Evolutionary conservation across 2,888 invertebrate genomes (phyloP).

Genomic region (Drosophila prolongata): DNA sequence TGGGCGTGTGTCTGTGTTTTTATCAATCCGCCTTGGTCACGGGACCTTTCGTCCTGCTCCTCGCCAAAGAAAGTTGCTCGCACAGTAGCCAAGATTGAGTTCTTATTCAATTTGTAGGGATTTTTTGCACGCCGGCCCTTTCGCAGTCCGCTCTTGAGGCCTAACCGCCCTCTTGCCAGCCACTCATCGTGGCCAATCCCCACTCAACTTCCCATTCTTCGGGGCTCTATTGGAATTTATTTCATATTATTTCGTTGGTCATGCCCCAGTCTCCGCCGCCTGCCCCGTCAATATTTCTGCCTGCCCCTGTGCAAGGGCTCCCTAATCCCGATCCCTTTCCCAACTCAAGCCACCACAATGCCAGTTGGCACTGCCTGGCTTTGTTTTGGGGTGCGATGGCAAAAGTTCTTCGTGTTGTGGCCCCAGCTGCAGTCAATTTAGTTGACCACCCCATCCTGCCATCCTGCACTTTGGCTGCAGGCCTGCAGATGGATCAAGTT

Average conservation of each 20-base stretch:
- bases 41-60: constrained; percentile 11
- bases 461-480: constrained; percentile 30
- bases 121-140: constrained; percentile 62
- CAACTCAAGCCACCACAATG: background rate
- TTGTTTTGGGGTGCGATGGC: constrained; percentile 57
- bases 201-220: constrained; percentile 31
- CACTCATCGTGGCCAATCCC: constrained; percentile 7
- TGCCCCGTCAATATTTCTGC: background rate
- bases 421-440: constrained; percentile 77
- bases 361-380: constrained; percentile 57
- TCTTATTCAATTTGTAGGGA: constrained; percentile 78
- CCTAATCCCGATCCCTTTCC: constrained; percentile 15
- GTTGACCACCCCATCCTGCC: constrained; percentile 8
- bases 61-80: constrained; percentile 58
- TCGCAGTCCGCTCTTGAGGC: constrained; percentile 17
- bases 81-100: constrained; percentile 78
- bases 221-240: constrained; percentile 64
- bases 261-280: background rate
- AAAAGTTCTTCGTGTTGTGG: constrained; percentile 50
- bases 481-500: constrained; percentile 50
- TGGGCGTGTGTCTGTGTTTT: constrained; percentile 36
- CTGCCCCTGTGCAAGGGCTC: background rate
- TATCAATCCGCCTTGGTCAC: constrained; percentile 48
- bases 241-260: constrained; percentile 65
- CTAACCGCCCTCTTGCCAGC: background rate